Percentiles rank a stretch among this genome's conserved stretches.
These are phyloP conservation scores for Philonicus albiceps DNA, from an alignment of 2,888 invertebrate genomes.

Conservation along the genomic window DNA sequence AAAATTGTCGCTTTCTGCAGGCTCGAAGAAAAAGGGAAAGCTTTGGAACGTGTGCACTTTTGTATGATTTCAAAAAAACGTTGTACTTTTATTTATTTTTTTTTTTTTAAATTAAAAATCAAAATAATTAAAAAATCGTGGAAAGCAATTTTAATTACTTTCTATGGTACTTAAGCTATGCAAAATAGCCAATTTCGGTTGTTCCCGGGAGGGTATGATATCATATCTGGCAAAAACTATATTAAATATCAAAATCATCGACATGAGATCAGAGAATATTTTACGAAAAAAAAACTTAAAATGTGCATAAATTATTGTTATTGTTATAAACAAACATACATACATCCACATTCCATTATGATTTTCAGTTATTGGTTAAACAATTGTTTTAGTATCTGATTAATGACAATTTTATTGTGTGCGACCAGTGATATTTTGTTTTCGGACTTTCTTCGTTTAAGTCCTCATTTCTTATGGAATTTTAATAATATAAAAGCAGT, in stretches of 20 bases:
- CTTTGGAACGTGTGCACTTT: constrained; percentile 19
- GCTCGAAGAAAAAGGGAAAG: constrained; percentile 15
- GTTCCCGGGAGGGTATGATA: neutral
- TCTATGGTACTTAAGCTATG: constrained; percentile 4
- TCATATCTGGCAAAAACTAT: constrained; percentile 1
- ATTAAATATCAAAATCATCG: constrained; percentile 25
- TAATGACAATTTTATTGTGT: neutral
- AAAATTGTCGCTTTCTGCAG: constrained; percentile 13
- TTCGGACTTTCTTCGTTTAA: neutral
- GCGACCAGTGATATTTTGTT: constrained; percentile 26
- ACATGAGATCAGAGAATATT: neutral
- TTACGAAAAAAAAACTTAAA: constrained; percentile 17
- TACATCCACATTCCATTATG: constrained; percentile 44
- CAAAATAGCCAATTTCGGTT: constrained; percentile 19
- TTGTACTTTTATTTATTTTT: too few species aligned
- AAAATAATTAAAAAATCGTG: constrained; percentile 4
- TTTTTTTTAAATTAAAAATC: neutral
- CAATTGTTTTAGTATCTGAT: neutral
- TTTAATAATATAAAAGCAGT: neutral
- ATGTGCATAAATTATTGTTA: constrained; percentile 15
- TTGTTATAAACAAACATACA: constrained; percentile 41
- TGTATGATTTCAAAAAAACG: constrained; percentile 9
- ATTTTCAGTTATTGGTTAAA: neutral
- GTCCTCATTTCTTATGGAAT: neutral
- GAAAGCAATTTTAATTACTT: constrained; percentile 30